These are phyloP conservation scores for Cryptocephalus moraei DNA, from an alignment of 2,888 invertebrate species.

Conservation along the genomic window DNA sequence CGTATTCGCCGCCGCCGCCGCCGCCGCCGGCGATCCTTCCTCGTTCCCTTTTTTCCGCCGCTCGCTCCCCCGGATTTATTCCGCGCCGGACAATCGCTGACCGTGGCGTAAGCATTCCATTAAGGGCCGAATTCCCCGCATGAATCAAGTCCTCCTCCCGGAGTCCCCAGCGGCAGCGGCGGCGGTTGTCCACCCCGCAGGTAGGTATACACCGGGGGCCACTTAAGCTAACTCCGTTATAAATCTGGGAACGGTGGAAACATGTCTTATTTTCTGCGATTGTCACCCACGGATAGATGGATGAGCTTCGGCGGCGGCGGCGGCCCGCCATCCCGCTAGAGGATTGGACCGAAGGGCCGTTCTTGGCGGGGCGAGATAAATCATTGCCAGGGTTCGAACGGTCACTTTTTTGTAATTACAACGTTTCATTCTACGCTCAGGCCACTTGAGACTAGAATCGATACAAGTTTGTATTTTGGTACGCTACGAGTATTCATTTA, in stretches of 20 bases:
- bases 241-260: constrained; percentile 24
- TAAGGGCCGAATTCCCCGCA: constrained; percentile 31
- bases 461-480: too few relatives aligned
- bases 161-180: constrained; percentile 22
- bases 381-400: too few relatives aligned
- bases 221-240: constrained; percentile 33
- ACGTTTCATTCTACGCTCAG: too few relatives aligned
- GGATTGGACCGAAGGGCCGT: too few relatives aligned
- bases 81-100: constrained; percentile 31
- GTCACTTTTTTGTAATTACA: too few relatives aligned
- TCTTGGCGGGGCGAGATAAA: too few relatives aligned
- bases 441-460: too few relatives aligned
- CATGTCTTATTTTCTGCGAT: constrained; percentile 16
- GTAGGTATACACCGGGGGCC: constrained; percentile 33
- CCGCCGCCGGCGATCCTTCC: neutral
- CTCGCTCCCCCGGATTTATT: constrained; percentile 25
- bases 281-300: constrained; percentile 4
- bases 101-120: constrained; percentile 35
- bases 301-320: too few relatives aligned
- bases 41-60: constrained; percentile 8
- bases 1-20: constrained; percentile 12
- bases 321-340: too few relatives aligned
- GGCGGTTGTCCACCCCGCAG: constrained; percentile 15
- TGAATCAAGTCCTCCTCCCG: constrained; percentile 32
- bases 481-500: too few relatives aligned